phyloP scores from a whole-genome alignment of 2,888 invertebrate genomes.

The Adelphocoris suturalis region DNA sequence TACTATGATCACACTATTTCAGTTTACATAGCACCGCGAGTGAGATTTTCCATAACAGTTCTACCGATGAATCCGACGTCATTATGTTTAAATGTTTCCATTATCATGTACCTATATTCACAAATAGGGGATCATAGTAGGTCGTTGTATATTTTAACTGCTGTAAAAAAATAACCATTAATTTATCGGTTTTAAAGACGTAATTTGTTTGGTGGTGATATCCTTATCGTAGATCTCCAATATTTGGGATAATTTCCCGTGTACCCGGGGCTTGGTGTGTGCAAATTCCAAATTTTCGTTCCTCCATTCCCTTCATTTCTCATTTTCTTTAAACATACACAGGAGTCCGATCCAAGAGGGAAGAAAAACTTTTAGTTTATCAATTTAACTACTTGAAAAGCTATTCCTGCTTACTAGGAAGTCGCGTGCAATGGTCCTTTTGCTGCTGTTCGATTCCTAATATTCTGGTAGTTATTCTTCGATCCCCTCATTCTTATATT shows the following conservation, averaged over 20 bases:
- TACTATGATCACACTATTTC: background rate
- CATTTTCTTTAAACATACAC: background rate
- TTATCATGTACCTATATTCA: no score
- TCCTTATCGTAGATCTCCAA: constrained; percentile 71
- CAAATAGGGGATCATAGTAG: background rate
- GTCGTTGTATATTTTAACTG: background rate
- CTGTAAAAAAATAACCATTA: background rate
- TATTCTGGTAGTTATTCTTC: background rate
- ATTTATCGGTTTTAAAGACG: background rate
- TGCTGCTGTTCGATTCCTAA: background rate
- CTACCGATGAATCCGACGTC: no score
- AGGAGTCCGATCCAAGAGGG: constrained; percentile 11
- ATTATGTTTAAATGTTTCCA: no score
- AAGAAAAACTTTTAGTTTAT: background rate
- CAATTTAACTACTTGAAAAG: no score
- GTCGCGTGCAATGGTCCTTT: background rate
- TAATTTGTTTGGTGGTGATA: constrained; percentile 65
- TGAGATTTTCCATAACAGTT: no score
- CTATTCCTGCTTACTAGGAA: no score
- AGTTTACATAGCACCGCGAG: background rate
- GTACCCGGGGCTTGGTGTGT: background rate
- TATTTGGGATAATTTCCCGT: background rate
- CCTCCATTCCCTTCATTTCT: background rate
- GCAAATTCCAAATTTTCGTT: background rate
- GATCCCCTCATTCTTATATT: background rate